Conservation (phyloP, 2,888 invertebrate species). For the Lissocephala sabroskyi region DNA sequence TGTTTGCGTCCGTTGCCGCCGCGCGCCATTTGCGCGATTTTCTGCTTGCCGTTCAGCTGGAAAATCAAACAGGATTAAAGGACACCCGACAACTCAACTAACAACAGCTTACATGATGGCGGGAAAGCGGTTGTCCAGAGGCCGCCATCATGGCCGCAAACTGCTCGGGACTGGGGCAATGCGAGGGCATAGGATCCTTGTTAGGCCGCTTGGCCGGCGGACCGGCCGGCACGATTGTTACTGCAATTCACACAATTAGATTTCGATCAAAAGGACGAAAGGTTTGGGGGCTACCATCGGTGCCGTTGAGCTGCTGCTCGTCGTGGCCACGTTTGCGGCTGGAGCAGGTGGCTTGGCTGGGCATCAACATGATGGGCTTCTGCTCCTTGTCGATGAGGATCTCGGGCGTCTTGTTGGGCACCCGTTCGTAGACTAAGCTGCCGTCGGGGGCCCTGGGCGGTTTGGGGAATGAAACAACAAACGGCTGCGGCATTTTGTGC, state of each 20-base stretch:
- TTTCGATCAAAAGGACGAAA: too few relatives aligned
- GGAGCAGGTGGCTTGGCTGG: constrained; percentile 74
- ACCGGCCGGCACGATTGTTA: constrained; percentile 66
- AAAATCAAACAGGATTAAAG: too few relatives aligned
- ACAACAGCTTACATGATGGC: constrained; percentile 77
- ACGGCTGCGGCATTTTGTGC: constrained; percentile 83
- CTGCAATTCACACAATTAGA: not conserved
- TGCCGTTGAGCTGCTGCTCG: constrained; percentile 76
- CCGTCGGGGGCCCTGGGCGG: constrained; percentile 93
- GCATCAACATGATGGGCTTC: constrained; percentile 76
- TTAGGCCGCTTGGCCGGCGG: constrained; percentile 88
- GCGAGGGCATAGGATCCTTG: constrained; percentile 82
- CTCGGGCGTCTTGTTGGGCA: constrained; percentile 79
- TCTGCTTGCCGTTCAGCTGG: constrained; percentile 87
- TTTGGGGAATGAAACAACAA: constrained; percentile 88
- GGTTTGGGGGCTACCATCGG: constrained; percentile 66
- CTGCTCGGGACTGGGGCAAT: constrained; percentile 80
- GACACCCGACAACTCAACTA: too few relatives aligned
- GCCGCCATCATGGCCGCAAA: constrained; percentile 82
- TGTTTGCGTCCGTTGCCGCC: constrained; percentile 86
- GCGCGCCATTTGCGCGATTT: constrained; percentile 84
- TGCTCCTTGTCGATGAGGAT: constrained; percentile 76
- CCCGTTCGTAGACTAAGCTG: constrained; percentile 88
- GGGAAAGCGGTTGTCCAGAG: constrained; percentile 80
- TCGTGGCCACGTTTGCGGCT: constrained; percentile 91